Conservation (phyloP, 2,888 invertebrate genomes). For the Himalopsyche tibetana region DNA sequence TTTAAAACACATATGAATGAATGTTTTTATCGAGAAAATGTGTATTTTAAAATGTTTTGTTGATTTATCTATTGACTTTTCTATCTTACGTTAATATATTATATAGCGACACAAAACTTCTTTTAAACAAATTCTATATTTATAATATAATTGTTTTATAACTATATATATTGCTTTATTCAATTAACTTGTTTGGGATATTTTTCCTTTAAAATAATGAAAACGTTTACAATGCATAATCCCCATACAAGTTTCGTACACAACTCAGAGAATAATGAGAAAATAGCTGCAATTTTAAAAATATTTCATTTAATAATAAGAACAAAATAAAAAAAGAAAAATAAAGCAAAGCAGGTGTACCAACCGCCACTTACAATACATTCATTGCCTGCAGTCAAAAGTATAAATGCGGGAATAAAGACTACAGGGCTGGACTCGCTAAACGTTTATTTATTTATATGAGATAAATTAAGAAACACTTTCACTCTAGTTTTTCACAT, state of each 20-base stretch:
- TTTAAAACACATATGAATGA: no score
- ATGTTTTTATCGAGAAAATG: no score
- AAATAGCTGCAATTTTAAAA: not conserved
- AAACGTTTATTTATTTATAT: no score
- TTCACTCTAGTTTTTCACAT: not conserved
- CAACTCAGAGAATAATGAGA: not conserved
- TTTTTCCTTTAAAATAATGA: not conserved
- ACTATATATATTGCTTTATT: no score
- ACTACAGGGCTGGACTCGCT: not conserved
- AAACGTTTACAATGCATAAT: not conserved
- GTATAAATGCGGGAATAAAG: not conserved
- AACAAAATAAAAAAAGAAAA: not conserved
- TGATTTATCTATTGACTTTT: no score
- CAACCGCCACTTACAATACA: slow-evolving; percentile 31
- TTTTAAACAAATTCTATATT: no score
- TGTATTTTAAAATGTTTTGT: no score
- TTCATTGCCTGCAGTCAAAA: slow-evolving; percentile 26
- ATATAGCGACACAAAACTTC: no score
- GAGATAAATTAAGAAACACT: not conserved
- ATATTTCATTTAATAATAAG: not conserved
- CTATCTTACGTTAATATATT: no score
- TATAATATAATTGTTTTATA: no score
- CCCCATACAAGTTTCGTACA: not conserved
- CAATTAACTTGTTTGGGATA: not conserved
- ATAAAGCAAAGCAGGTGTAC: slow-evolving; percentile 8